Evolutionary conservation across 2,113 vertebrate species (phyloP).

Genomic region (Muscicapa adusta): DNA sequence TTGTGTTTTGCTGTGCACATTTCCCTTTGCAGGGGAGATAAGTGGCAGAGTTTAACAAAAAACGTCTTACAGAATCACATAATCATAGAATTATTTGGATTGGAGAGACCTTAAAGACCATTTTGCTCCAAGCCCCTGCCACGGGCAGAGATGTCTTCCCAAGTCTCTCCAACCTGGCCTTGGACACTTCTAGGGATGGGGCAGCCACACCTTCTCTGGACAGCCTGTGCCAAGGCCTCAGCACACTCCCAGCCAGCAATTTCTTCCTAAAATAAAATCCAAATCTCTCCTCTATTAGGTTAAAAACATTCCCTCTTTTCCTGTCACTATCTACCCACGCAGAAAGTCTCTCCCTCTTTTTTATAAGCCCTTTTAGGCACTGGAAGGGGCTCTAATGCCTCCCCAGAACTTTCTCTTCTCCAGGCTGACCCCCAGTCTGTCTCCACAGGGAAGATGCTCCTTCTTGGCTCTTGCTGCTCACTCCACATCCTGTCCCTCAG

Average conservation of each 20-base stretch:
- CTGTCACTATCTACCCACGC: not conserved
- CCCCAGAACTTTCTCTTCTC: not conserved
- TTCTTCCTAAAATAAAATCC: not conserved
- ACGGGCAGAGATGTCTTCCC: not conserved
- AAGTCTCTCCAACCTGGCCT: not conserved
- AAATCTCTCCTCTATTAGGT: not conserved
- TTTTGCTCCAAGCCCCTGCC: not conserved
- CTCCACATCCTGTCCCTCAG: fast-evolving
- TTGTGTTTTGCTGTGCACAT: not conserved
- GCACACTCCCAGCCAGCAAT: not conserved
- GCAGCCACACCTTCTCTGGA: not conserved
- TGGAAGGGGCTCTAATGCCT: not conserved
- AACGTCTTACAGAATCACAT: not conserved
- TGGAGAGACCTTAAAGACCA: not conserved
- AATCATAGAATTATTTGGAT: not conserved
- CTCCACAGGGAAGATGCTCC: not conserved
- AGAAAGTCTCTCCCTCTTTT: not conserved
- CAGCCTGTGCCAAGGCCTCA: not conserved
- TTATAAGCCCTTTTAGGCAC: not conserved
- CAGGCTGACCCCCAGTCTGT: not conserved
- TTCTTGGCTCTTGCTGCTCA: not conserved
- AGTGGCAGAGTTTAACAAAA: not conserved
- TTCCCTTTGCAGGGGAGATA: fast-evolving
- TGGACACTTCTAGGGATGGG: not conserved
- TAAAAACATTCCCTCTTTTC: not conserved